Evolutionary conservation across 1,140 invertebrate species (phyloP).

Genomic region (Cyrtorhinus lividipennis): DNA sequence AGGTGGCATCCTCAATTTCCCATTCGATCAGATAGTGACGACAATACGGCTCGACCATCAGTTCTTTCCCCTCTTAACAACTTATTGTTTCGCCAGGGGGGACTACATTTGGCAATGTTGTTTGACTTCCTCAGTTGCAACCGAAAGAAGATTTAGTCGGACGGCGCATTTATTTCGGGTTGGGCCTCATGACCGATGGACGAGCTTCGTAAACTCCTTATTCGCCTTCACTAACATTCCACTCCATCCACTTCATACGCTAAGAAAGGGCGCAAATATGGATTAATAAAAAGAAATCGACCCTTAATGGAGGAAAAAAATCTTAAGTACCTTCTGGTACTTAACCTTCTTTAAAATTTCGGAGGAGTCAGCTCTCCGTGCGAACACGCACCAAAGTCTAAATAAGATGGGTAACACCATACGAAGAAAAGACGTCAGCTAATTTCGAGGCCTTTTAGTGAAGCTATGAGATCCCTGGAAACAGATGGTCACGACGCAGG

Average conservation of each 20-base stretch:
- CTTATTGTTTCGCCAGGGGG: conserved; percentile 4
- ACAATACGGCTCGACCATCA: conserved; percentile 1
- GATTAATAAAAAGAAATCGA: neutral
- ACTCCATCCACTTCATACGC: neutral
- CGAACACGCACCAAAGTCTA: neutral
- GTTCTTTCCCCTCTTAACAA: neutral
- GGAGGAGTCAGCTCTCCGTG: neutral
- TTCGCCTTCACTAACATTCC: no score
- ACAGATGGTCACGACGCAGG: conserved; percentile 7
- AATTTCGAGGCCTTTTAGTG: neutral
- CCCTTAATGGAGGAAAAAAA: no score
- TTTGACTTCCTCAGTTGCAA: neutral
- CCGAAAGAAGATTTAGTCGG: no score
- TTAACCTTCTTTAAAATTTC: neutral
- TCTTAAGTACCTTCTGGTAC: neutral
- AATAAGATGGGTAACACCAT: neutral
- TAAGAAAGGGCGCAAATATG: no score
- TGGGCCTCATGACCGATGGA: no score
- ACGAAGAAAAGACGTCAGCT: neutral
- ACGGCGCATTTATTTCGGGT: no score
- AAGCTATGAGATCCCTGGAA: neutral
- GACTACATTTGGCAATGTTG: neutral
- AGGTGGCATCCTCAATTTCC: conserved; percentile 7
- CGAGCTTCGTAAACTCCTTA: no score
- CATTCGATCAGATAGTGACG: conserved; percentile 5